phyloP scores from a whole-genome alignment of 2,113 vertebrate genomes.

The Muntiacus reevesi region DNA sequence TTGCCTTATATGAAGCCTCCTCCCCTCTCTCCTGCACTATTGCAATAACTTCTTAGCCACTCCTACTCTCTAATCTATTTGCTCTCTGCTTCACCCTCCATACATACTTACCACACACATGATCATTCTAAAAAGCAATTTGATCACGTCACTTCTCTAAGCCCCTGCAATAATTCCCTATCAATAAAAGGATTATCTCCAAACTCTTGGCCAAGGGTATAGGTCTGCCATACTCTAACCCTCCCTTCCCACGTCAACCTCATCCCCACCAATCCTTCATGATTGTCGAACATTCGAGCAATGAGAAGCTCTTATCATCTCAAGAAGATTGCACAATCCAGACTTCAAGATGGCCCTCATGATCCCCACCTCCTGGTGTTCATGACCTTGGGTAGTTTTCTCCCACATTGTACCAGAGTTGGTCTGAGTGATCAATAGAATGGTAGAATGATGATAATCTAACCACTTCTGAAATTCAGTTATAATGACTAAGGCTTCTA shows the following conservation, averaged over 20 bases:
- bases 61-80: not conserved
- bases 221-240: not conserved
- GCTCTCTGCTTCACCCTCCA: not conserved
- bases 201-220: not conserved
- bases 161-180: not conserved
- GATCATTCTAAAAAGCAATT: not conserved
- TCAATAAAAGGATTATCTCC: slow-evolving; percentile 6
- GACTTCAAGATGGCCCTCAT: not conserved
- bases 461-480: not conserved
- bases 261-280: not conserved
- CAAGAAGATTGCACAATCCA: not conserved
- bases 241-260: not conserved
- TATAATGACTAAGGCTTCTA: not conserved
- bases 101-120: not conserved
- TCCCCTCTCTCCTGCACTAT: not conserved
- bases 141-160: not conserved
- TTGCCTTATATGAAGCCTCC: not conserved
- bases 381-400: not conserved
- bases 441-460: not conserved
- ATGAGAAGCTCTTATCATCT: not conserved
- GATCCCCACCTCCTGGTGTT: not conserved
- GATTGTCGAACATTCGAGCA: not conserved
- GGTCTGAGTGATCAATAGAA: not conserved
- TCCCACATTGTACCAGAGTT: not conserved
- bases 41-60: not conserved